These are phyloP conservation scores for Labeo rohita DNA, from an alignment of 2,113 vertebrate genomes.

Conservation along the genomic window DNA sequence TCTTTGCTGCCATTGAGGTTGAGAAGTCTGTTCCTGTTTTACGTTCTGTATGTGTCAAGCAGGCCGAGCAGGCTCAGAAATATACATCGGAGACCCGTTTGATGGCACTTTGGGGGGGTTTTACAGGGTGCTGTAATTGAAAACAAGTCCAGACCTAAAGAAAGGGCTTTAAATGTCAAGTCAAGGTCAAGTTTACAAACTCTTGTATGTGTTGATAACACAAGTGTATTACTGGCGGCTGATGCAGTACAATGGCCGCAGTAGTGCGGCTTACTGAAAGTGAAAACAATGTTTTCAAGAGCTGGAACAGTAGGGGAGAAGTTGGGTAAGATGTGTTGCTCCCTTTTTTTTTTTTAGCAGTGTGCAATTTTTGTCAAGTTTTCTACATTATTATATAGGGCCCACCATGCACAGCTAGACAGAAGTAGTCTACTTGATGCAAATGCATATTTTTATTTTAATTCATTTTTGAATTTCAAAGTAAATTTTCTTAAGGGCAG, in stretches of 20 bases:
- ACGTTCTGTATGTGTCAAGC: conserved; percentile 62
- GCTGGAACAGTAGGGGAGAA: not conserved
- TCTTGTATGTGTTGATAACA: conserved; percentile 54
- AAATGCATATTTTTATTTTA: not conserved
- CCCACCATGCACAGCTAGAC: not conserved
- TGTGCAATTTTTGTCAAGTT: not conserved
- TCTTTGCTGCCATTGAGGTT: conserved; percentile 32
- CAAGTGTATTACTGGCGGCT: conserved; percentile 49
- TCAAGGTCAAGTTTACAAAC: conserved; percentile 55
- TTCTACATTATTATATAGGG: not conserved
- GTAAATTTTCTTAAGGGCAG: not conserved
- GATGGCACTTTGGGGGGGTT: conserved; percentile 49
- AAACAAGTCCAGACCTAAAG: conserved; percentile 53
- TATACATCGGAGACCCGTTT: conserved; percentile 58
- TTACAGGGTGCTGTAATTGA: conserved; percentile 50
- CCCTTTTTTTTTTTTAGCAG: not conserved
- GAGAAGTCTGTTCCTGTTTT: conserved; percentile 50
- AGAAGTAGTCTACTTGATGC: not conserved
- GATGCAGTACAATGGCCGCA: conserved; percentile 9
- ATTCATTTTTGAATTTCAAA: not conserved
- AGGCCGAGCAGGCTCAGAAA: conserved; percentile 59
- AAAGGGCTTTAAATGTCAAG: conserved; percentile 58
- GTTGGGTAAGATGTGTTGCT: not conserved
- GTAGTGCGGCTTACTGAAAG: not conserved
- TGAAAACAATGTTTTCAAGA: conserved; percentile 36